Conservation (phyloP, 2,113 vertebrate genomes). For the Orthonyx spaldingii region DNA sequence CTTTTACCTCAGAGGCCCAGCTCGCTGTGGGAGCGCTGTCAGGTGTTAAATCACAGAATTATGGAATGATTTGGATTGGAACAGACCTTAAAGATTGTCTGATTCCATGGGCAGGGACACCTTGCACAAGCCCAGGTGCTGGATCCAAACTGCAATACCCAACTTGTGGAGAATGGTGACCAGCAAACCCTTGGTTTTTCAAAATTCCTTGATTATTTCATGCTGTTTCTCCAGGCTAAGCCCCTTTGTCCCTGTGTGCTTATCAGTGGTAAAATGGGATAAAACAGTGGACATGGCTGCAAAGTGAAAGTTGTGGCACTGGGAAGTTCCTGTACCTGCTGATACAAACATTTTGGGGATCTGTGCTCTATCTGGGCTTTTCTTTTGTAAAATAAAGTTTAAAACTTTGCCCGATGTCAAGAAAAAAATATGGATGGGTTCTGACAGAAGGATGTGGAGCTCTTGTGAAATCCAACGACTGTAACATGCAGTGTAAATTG, state of each 20-base stretch:
- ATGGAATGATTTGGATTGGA: background rate
- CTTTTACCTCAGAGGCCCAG: background rate
- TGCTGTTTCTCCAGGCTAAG: background rate
- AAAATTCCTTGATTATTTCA: background rate
- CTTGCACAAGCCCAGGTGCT: background rate
- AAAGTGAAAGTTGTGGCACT: background rate
- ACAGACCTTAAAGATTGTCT: background rate
- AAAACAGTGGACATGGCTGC: background rate
- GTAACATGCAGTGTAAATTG: background rate
- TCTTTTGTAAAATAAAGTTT: background rate
- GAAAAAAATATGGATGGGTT: background rate
- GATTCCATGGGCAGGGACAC: background rate
- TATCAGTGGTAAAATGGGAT: background rate
- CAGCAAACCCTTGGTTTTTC: background rate
- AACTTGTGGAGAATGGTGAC: background rate
- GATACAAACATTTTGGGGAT: background rate
- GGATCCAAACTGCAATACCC: background rate
- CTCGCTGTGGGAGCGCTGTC: background rate
- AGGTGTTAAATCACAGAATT: background rate
- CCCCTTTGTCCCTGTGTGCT: background rate
- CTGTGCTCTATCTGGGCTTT: background rate
- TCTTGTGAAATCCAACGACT: background rate
- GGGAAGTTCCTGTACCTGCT: background rate
- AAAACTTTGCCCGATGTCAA: background rate
- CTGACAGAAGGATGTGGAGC: background rate